Evolutionary conservation across 2,113 vertebrate species (phyloP).

Genomic region (Oryzias curvinotus): DNA sequence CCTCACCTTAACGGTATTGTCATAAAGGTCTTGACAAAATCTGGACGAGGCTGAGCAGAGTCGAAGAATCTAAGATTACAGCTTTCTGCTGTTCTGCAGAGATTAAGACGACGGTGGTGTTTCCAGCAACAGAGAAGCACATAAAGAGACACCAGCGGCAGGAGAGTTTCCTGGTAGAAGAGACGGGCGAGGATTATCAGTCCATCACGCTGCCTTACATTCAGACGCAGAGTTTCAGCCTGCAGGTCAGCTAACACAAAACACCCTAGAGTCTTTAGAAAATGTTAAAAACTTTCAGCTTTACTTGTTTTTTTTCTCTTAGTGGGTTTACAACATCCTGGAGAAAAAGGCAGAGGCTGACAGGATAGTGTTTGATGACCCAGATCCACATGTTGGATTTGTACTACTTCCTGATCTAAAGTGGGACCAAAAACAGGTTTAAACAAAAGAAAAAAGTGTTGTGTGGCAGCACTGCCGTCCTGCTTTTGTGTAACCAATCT

Average conservation of each 20-base stretch:
- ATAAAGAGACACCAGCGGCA: constrained; percentile 88
- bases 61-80: neutral
- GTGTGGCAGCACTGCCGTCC: no score
- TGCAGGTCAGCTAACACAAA: constrained; percentile 79
- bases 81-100: constrained; percentile 71
- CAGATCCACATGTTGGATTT: constrained; percentile 84
- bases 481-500: neutral
- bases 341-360: constrained; percentile 94
- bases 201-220: constrained; percentile 87
- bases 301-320: neutral
- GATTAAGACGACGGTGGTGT: constrained; percentile 90
- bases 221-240: constrained; percentile 85
- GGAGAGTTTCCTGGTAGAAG: constrained; percentile 83
- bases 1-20: constrained; percentile 82
- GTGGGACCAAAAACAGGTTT: constrained; percentile 96
- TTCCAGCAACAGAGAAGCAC: constrained; percentile 92
- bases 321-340: constrained; percentile 98
- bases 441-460: constrained; percentile 1
- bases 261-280: no score
- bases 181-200: constrained; percentile 83
- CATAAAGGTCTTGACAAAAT: no score
- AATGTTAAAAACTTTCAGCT: neutral
- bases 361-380: constrained; percentile 87
- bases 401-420: constrained; percentile 94
- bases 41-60: neutral